A percentile compares a stretch with the other conserved stretches of the same genome.
These are phyloP conservation scores for Cantharis rustica DNA, from an alignment of 2,888 invertebrate genomes.

Conservation along the genomic window DNA sequence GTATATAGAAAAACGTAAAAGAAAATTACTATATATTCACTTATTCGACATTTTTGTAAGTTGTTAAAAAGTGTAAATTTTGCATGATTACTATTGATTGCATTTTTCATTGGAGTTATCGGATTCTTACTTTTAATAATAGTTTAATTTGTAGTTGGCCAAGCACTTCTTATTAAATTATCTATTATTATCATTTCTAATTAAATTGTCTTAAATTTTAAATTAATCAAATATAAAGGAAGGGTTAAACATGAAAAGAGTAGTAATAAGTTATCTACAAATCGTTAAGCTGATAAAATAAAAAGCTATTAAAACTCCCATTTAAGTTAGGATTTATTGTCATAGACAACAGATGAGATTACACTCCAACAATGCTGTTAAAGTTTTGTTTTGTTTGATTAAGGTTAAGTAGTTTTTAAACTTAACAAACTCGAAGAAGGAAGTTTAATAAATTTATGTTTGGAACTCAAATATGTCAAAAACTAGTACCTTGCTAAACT, in stretches of 20 bases:
- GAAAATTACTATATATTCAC: no score
- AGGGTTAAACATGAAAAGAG: not conserved
- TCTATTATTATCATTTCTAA: not conserved
- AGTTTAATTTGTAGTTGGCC: not conserved
- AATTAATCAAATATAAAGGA: not conserved
- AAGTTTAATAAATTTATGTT: slow-evolving; percentile 21
- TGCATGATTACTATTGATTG: no score
- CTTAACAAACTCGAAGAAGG: slow-evolving; percentile 22
- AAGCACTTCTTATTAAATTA: not conserved
- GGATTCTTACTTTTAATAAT: no score
- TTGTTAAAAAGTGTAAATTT: no score
- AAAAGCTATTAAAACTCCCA: slow-evolving; percentile 31
- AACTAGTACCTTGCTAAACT: slow-evolving; percentile 15
- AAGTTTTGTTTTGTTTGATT: slow-evolving; percentile 30
- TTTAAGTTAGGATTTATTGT: slow-evolving; percentile 31
- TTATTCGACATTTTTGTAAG: no score
- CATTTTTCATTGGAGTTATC: no score
- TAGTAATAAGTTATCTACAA: slow-evolving; percentile 22
- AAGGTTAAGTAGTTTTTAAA: slow-evolving; percentile 29
- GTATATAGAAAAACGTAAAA: no score
- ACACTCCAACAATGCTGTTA: slow-evolving; percentile 28
- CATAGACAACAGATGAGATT: slow-evolving; percentile 30
- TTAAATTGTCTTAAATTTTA: not conserved
- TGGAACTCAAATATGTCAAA: slow-evolving; percentile 26
- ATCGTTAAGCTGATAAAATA: slow-evolving; percentile 29